phyloP scores from a whole-genome alignment of 2,888 invertebrate species.

The Drosophila conformis region DNA sequence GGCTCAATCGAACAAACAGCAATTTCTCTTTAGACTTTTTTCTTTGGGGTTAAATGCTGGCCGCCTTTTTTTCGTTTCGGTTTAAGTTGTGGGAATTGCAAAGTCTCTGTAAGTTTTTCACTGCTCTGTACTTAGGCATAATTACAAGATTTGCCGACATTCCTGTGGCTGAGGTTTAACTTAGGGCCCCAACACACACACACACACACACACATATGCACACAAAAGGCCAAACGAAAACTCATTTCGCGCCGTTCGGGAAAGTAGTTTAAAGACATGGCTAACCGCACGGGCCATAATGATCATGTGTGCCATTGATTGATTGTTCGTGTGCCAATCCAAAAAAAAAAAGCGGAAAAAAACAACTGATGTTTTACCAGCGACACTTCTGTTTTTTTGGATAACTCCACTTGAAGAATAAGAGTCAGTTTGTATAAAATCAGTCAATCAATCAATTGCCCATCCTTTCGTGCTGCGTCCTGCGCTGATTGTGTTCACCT shows the following conservation, averaged over 20 bases:
- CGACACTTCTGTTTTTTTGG: slow-evolving; percentile 38
- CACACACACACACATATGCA: not conserved
- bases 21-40: slow-evolving; percentile 11
- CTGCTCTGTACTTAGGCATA: slow-evolving; percentile 42
- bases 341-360: slow-evolving; percentile 1
- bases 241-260: slow-evolving; percentile 44
- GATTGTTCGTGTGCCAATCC: slow-evolving; percentile 64
- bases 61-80: slow-evolving; percentile 7
- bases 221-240: slow-evolving; percentile 41
- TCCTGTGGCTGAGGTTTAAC: slow-evolving; percentile 46
- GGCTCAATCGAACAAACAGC: slow-evolving; percentile 17
- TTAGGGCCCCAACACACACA: slow-evolving; percentile 11
- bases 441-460: not conserved
- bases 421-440: no score
- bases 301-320: slow-evolving; percentile 56
- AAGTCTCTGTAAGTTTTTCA: slow-evolving; percentile 6
- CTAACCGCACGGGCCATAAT: slow-evolving; percentile 49
- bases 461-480: not conserved
- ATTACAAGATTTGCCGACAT: slow-evolving; percentile 63
- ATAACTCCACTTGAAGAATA: slow-evolving; percentile 21
- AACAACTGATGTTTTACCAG: slow-evolving; percentile 31
- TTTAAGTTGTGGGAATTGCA: slow-evolving; percentile 54
- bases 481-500: not conserved
- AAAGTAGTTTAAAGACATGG: slow-evolving; percentile 63
- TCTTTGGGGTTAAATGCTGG: slow-evolving; percentile 55